phyloP scores from a whole-genome alignment of 2,113 vertebrate genomes.

The Thalassarche chlororhynchos region DNA sequence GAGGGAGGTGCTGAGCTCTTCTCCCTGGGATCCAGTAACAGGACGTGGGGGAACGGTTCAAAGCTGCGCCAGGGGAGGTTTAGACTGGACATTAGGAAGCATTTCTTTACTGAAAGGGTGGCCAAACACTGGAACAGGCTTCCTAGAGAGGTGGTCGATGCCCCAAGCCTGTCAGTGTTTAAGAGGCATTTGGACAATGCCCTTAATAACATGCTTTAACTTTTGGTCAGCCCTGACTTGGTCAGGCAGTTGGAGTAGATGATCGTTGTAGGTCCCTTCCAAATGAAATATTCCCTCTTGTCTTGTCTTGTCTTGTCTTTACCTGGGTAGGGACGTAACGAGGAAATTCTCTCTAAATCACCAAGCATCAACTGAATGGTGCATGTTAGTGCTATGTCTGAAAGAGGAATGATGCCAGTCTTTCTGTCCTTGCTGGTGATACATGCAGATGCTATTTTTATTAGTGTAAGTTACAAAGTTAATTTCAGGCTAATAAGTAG shows the following conservation, averaged over 20 bases:
- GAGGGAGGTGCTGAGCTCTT: neutral
- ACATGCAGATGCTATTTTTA: neutral
- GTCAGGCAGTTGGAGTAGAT: neutral
- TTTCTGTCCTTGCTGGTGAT: neutral
- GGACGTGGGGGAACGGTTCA: neutral
- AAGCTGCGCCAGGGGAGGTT: neutral
- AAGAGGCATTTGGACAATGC: neutral
- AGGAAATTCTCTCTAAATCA: neutral
- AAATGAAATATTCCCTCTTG: neutral
- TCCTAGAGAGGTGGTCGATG: neutral
- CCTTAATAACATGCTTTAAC: neutral
- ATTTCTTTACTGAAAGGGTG: neutral
- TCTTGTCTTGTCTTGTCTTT: neutral
- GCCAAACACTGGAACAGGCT: neutral
- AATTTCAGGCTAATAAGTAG: neutral
- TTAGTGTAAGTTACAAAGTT: neutral
- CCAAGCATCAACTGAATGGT: neutral
- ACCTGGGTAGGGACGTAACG: rapidly evolving
- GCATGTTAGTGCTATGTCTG: neutral
- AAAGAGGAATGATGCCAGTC: neutral
- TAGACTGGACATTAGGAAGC: neutral
- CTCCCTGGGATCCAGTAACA: neutral
- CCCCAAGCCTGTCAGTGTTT: neutral
- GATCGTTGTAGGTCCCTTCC: neutral
- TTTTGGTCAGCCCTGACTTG: neutral